phyloP scores from a whole-genome alignment of 23 tunicate species.

The Halocynthia roretzi region DNA sequence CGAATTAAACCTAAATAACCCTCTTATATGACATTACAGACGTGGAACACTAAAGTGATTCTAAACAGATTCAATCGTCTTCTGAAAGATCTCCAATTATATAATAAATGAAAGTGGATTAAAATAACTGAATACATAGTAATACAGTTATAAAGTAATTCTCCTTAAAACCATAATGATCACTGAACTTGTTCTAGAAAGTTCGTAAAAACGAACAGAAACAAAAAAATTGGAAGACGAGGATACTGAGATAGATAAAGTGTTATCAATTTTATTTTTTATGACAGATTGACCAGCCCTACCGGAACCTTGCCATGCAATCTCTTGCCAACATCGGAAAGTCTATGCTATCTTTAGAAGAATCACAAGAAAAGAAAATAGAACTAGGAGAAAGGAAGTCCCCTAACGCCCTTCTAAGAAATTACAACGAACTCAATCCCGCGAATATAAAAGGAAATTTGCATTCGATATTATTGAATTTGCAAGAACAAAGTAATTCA shows the following conservation, averaged over 20 bases:
- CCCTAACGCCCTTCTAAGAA: background rate
- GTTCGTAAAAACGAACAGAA: background rate
- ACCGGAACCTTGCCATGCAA: constrained; percentile 77
- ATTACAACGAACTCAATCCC: background rate
- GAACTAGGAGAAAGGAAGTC: background rate
- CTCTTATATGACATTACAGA: no score
- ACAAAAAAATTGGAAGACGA: constrained; percentile 1
- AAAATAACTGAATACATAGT: no score
- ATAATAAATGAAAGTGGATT: no score
- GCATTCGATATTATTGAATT: background rate
- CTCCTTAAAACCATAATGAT: background rate
- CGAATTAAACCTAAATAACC: no score
- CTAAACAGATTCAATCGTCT: no score
- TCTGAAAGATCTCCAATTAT: no score
- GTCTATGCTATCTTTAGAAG: background rate
- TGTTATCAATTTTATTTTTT: background rate
- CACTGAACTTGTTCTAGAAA: background rate
- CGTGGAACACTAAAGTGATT: no score
- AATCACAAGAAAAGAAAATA: background rate
- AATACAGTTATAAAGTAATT: no score
- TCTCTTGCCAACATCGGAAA: constrained; percentile 79
- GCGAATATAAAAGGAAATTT: background rate
- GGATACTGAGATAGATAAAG: background rate
- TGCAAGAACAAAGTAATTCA: background rate
- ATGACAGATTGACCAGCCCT: constrained; percentile 23